Percentiles rank a stretch among this genome's conserved stretches.
Evolutionary conservation across 2,888 invertebrate genomes (phyloP).

Genomic region (Leucophenga montana): DNA sequence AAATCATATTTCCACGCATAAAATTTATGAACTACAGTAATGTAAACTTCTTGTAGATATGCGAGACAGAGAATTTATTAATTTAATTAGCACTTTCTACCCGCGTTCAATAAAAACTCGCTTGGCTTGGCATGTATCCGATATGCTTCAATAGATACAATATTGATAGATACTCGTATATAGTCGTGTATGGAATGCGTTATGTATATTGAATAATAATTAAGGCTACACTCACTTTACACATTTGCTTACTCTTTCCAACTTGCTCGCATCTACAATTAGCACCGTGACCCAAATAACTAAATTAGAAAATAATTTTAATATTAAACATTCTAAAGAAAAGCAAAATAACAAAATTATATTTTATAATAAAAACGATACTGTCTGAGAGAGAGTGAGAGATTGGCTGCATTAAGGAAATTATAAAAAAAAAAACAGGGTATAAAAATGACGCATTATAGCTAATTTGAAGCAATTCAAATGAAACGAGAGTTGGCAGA

Average conservation of each 20-base stretch:
- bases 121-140: conserved; percentile 24
- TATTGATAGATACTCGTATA: not conserved
- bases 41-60: too few relatives aligned
- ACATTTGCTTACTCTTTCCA: too few relatives aligned
- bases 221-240: conserved; percentile 36
- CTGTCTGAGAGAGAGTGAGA: conserved; percentile 37
- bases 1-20: too few relatives aligned
- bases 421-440: conserved; percentile 39
- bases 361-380: too few relatives aligned
- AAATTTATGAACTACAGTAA: too few relatives aligned
- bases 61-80: conserved; percentile 32
- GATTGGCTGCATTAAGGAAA: conserved; percentile 17
- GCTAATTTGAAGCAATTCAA: too few relatives aligned
- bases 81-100: conserved; percentile 62
- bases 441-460: conserved; percentile 27
- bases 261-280: conserved; percentile 34
- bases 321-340: conserved; percentile 29
- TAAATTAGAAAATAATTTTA: conserved; percentile 46
- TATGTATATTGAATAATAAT: conserved; percentile 60
- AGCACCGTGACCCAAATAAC: conserved; percentile 55
- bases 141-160: conserved; percentile 6
- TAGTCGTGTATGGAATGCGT: not conserved
- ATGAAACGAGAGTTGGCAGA: too few relatives aligned
- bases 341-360: too few relatives aligned
- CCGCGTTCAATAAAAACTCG: conserved; percentile 29